Percentiles rank a stretch among this genome's conserved stretches.
These are phyloP conservation scores for Anoplophora glabripennis DNA, from an alignment of 1,140 invertebrate genomes.

Conservation along the genomic window DNA sequence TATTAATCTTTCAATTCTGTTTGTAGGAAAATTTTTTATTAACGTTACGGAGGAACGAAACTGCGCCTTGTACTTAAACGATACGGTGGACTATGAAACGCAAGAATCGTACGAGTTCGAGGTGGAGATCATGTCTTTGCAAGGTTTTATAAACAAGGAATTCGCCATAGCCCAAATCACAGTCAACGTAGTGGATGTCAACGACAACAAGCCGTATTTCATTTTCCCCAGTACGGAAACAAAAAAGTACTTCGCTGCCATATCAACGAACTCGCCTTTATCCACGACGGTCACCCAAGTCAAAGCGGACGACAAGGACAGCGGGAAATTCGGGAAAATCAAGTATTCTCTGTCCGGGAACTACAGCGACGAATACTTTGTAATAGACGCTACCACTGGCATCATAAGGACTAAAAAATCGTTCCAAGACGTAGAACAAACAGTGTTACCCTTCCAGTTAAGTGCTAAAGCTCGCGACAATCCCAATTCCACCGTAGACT, in stretches of 20 bases:
- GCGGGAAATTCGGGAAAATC: conserved; percentile 73
- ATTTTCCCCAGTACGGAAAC: conserved; percentile 58
- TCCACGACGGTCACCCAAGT: conserved; percentile 73
- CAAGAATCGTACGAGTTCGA: conserved; percentile 71
- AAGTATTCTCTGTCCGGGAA: conserved; percentile 63
- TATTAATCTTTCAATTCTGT: neutral
- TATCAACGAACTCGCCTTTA: conserved; percentile 67
- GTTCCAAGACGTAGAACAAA: conserved; percentile 63
- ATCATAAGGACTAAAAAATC: conserved; percentile 69
- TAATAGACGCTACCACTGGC: conserved; percentile 69
- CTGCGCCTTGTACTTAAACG: conserved; percentile 70
- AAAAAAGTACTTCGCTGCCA: conserved; percentile 68
- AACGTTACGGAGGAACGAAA: conserved; percentile 73
- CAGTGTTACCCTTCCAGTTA: conserved; percentile 69
- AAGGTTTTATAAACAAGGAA: conserved; percentile 72
- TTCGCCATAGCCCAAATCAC: conserved; percentile 72
- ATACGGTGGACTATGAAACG: conserved; percentile 72
- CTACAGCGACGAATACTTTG: conserved; percentile 66
- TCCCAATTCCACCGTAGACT: conserved; percentile 60
- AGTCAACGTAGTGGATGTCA: conserved; percentile 80
- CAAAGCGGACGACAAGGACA: conserved; percentile 77
- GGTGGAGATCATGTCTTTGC: conserved; percentile 70
- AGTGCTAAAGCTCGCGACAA: conserved; percentile 74
- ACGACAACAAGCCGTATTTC: conserved; percentile 83
- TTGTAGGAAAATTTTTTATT: conserved; percentile 67